These are phyloP conservation scores for Antedon mediterranea DNA, from an alignment of 53 echinoderm and acorn worm species.

Conservation along the genomic window DNA sequence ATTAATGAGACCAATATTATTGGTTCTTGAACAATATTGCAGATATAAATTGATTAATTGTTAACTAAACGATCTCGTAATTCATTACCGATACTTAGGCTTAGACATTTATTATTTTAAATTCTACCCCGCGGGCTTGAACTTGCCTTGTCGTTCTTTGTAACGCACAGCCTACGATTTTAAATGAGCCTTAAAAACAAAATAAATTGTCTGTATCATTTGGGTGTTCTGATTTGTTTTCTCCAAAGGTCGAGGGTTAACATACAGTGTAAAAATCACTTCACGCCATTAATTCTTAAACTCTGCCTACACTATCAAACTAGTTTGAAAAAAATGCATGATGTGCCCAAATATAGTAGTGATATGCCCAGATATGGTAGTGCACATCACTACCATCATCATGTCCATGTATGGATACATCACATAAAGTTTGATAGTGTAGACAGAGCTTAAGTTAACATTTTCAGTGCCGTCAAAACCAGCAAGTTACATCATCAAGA, in stretches of 20 bases:
- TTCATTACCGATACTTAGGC: neutral
- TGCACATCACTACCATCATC: too few species aligned
- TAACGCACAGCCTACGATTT: neutral
- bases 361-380: too few species aligned
- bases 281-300: neutral
- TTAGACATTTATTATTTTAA: neutral
- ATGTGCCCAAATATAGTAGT: too few species aligned
- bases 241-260: neutral
- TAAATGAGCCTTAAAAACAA: neutral
- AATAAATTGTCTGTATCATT: neutral
- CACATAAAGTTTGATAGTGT: too few species aligned
- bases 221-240: neutral
- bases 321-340: too few species aligned
- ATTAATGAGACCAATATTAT: too few species aligned
- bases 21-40: too few species aligned
- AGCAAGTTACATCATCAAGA: too few species aligned
- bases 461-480: too few species aligned
- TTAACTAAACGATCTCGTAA: neutral
- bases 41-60: neutral
- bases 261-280: neutral
- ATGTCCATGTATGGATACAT: too few species aligned
- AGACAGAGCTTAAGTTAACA: too few species aligned
- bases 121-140: neutral
- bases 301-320: too few species aligned
- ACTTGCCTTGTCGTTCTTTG: neutral